Percentiles rank a stretch among this genome's conserved stretches.
Conservation (phyloP, 2,113 vertebrate genomes). For the Murina feae region DNA sequence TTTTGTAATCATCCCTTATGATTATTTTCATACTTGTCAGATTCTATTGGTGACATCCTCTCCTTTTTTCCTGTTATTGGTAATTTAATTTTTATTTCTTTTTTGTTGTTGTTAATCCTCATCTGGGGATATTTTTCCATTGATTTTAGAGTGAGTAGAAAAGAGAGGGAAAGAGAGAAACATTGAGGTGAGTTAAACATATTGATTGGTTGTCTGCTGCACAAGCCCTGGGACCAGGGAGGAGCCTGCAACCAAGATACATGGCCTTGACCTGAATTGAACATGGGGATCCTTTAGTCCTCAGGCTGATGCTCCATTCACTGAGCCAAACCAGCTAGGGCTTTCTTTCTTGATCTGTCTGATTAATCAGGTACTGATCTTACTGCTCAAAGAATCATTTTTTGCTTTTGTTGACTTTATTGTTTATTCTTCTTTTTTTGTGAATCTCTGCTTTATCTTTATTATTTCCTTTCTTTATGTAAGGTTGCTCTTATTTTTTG, state of each 20-base stretch:
- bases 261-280: too few relatives aligned
- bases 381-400: background rate
- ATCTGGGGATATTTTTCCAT: too few relatives aligned
- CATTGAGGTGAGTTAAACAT: too few relatives aligned
- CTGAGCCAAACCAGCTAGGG: too few relatives aligned
- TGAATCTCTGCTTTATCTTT: background rate
- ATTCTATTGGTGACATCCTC: background rate
- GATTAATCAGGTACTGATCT: background rate
- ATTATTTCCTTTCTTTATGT: background rate
- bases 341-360: background rate
- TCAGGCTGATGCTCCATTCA: too few relatives aligned
- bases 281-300: too few relatives aligned
- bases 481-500: background rate
- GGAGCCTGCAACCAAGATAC: too few relatives aligned
- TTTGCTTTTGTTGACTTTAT: background rate
- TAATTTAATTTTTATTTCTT: background rate
- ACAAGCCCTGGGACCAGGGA: too few relatives aligned
- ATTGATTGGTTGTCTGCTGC: too few relatives aligned
- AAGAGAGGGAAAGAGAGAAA: too few relatives aligned
- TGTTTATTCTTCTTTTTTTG: background rate
- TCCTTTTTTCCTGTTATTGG: background rate
- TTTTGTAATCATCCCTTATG: background rate
- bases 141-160: too few relatives aligned
- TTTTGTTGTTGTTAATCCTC: background rate
- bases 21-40: background rate